Evolutionary conservation across 2,888 invertebrate genomes (phyloP), one percentile per base, ranked within the genome.

Genomic region (Eilema sororculum): DNA sequence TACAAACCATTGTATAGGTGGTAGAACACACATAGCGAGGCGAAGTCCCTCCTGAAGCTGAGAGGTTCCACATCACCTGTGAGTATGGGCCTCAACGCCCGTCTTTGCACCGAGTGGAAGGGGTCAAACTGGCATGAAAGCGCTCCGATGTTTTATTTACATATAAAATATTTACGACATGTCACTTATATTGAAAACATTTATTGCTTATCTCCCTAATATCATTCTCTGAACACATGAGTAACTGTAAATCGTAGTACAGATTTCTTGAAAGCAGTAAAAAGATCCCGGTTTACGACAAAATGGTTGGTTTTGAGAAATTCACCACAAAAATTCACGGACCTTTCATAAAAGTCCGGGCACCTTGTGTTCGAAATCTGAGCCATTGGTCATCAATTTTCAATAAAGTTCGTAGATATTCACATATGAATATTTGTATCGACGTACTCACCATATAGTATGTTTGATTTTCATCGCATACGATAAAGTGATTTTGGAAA

Each of bases 211-310:
- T 57, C 60, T 52, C 69, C 67, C 67, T 78, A 70, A 72, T 75
- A 72, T 71, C 33, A 68, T 62, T 69, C 41, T 67, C 20, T 63
- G 68, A 61, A 69, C 62, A 24, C 41, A 9, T 72, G 69, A 69
- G 28, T 28, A 61, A 59, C 24, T 69, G 61, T 75, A 77, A 74
- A 78, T 73, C 65, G 25, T 76, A 70, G 79, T 80, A 78, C 67
- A 71, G 72, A 60, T 65, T 69, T 65, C 74, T 68, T 65, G 74
- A 71, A 81, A 79, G 82, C 81, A 84, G 79, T 86, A 83, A 90
- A 86, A 77, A 87, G 76, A 89, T 84, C 69, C 78, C 82, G 82
- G 87, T 90, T 90, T 89, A 90, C 86, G 87, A 89, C 84, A 74
- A 83, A 88, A 87, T 86, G 84, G 85, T 78, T 71, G 82, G 82